phyloP scores from a whole-genome alignment of 2,797 vertebrate species.

The Avahi laniger region DNA sequence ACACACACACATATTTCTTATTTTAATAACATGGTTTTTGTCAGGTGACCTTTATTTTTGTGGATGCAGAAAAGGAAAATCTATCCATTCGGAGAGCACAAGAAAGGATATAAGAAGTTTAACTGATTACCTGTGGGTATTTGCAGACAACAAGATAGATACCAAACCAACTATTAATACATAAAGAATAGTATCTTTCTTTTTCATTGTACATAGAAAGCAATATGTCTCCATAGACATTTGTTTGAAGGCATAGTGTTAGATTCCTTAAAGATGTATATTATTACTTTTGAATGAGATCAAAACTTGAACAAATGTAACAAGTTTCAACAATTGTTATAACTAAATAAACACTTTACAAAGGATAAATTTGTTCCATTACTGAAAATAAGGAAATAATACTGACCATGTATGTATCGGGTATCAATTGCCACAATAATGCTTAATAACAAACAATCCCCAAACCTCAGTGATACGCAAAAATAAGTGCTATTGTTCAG shows the following conservation, averaged over 20 bases:
- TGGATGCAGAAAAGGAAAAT: background rate
- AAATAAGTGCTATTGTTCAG: background rate
- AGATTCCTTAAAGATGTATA: background rate
- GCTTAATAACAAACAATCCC: background rate
- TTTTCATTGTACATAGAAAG: background rate
- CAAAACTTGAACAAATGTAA: background rate
- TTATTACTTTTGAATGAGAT: background rate
- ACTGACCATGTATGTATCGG: background rate
- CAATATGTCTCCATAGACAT: background rate
- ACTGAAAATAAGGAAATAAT: background rate
- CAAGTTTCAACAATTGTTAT: background rate
- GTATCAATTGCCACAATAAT: background rate
- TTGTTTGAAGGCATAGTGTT: background rate
- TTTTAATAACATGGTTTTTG: slow-evolving; percentile 3
- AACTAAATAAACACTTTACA: background rate
- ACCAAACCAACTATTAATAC: background rate
- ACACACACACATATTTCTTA: background rate
- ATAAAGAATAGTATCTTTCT: background rate
- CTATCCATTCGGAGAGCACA: background rate
- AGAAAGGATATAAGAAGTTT: background rate
- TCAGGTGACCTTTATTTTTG: background rate
- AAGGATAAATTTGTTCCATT: background rate
- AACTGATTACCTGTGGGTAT: background rate
- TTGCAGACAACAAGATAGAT: background rate
- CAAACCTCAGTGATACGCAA: background rate